Evolutionary conservation across 1,140 invertebrate species (phyloP).

Genomic region (Drosophila carrolli): DNA sequence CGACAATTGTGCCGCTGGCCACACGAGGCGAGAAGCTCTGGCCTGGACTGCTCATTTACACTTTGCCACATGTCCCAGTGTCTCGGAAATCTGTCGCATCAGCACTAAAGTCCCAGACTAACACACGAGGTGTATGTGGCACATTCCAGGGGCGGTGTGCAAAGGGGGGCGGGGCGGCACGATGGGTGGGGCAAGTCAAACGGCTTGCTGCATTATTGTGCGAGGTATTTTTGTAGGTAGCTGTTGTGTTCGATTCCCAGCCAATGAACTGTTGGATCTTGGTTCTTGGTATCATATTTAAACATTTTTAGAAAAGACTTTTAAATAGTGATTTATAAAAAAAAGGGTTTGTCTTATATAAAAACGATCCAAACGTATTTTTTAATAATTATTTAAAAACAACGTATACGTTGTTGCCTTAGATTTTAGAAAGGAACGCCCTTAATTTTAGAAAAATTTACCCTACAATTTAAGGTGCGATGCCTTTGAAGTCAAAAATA

Average conservation of each 20-base stretch:
- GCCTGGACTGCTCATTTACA: conserved; percentile 79
- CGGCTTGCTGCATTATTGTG: conserved; percentile 24
- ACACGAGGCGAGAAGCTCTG: conserved; percentile 37
- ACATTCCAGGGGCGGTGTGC: neutral
- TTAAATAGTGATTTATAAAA: too few relatives aligned
- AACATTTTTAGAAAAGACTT: too few relatives aligned
- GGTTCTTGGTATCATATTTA: neutral
- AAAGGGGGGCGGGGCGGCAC: too few relatives aligned
- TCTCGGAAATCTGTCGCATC: conserved; percentile 71
- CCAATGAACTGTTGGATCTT: neutral
- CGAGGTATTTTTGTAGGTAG: conserved; percentile 17
- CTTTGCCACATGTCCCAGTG: conserved; percentile 58
- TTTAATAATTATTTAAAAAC: too few relatives aligned
- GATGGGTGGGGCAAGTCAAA: conserved; percentile 13
- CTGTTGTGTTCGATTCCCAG: neutral
- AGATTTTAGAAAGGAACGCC: too few relatives aligned
- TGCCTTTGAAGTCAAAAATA: too few relatives aligned
- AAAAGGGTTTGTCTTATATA: too few relatives aligned
- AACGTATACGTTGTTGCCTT: too few relatives aligned
- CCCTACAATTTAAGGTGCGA: too few relatives aligned
- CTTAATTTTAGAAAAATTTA: too few relatives aligned
- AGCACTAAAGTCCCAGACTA: conserved; percentile 65
- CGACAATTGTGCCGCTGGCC: conserved; percentile 72
- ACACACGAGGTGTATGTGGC: conserved; percentile 22
- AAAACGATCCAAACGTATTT: too few relatives aligned